A percentile compares a stretch with the other conserved stretches of the same genome.
phyloP scores from a whole-genome alignment of 2,797 vertebrate species.

The Hoplostethus mediterraneus region DNA sequence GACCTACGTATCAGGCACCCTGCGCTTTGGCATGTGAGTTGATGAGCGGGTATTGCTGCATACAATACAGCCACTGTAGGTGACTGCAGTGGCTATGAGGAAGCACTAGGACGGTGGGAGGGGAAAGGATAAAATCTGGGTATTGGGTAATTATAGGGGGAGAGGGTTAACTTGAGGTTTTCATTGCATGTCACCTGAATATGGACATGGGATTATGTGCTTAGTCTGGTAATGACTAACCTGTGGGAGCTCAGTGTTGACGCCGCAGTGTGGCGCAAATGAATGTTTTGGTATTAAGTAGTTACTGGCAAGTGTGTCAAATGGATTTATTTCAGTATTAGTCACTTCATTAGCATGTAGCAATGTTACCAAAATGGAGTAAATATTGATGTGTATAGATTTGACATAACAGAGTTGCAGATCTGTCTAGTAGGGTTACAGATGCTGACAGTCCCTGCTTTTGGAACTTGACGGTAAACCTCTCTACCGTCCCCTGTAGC shows the following conservation, averaged over 20 bases:
- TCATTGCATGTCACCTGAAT: neutral
- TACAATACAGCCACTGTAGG: too few relatives aligned
- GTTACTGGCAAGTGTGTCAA: too few relatives aligned
- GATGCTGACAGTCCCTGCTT: conserved; percentile 73
- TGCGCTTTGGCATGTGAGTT: conserved; percentile 98
- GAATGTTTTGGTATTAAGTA: too few relatives aligned
- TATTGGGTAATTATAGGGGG: too few relatives aligned
- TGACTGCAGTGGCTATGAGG: too few relatives aligned
- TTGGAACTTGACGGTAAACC: conserved; percentile 78
- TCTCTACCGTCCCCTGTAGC: conserved; percentile 39
- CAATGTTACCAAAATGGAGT: neutral
- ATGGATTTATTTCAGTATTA: too few relatives aligned
- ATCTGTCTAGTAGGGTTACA: conserved; percentile 77
- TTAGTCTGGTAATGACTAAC: neutral
- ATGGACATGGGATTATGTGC: too few relatives aligned
- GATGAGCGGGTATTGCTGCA: neutral
- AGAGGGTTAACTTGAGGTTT: neutral
- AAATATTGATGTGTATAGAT: conserved; percentile 69
- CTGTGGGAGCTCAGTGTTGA: neutral
- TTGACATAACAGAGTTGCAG: conserved; percentile 79
- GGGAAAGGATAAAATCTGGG: too few relatives aligned
- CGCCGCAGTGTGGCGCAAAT: too few relatives aligned
- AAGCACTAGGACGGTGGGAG: too few relatives aligned
- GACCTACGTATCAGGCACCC: conserved; percentile 97
- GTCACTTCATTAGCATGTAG: neutral